These are phyloP conservation scores for Pseudococcus longispinus DNA, from an alignment of 2,888 invertebrate species.

Conservation along the genomic window DNA sequence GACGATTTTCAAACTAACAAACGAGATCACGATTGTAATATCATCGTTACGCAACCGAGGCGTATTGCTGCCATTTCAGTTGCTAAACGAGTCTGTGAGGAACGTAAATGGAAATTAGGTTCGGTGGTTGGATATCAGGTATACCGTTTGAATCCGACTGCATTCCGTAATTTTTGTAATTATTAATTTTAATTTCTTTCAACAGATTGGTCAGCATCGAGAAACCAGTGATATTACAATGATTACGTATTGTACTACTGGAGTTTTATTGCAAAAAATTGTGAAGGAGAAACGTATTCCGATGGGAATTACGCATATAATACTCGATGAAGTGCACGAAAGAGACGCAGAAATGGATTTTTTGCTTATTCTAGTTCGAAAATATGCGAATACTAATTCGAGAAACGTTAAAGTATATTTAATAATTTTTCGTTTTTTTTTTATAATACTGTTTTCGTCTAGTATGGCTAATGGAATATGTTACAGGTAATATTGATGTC, in stretches of 20 bases:
- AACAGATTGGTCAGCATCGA: constrained; percentile 64
- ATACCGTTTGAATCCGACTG: neutral
- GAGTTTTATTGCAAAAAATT: constrained; percentile 83
- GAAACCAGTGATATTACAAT: constrained; percentile 73
- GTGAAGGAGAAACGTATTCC: constrained; percentile 60
- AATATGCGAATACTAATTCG: constrained; percentile 75
- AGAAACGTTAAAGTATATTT: constrained; percentile 68
- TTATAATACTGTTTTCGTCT: too few relatives aligned
- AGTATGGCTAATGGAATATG: too few relatives aligned
- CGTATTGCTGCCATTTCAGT: constrained; percentile 92
- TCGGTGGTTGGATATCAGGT: constrained; percentile 90
- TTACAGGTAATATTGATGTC: constrained; percentile 85
- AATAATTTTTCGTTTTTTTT: too few relatives aligned
- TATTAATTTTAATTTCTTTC: neutral
- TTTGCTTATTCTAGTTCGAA: constrained; percentile 80
- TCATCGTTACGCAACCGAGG: constrained; percentile 91
- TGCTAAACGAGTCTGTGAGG: constrained; percentile 81
- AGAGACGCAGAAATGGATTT: constrained; percentile 93
- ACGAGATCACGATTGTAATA: constrained; percentile 76
- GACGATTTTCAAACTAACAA: constrained; percentile 71
- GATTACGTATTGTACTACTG: constrained; percentile 87
- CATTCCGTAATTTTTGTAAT: neutral
- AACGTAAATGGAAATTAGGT: constrained; percentile 83
- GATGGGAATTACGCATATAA: constrained; percentile 71
- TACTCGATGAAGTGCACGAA: constrained; percentile 94